Percentiles rank a stretch among this genome's conserved stretches.
Conservation (phyloP, 2,888 invertebrate genomes). For the Zhengitettix transpicula region DNA sequence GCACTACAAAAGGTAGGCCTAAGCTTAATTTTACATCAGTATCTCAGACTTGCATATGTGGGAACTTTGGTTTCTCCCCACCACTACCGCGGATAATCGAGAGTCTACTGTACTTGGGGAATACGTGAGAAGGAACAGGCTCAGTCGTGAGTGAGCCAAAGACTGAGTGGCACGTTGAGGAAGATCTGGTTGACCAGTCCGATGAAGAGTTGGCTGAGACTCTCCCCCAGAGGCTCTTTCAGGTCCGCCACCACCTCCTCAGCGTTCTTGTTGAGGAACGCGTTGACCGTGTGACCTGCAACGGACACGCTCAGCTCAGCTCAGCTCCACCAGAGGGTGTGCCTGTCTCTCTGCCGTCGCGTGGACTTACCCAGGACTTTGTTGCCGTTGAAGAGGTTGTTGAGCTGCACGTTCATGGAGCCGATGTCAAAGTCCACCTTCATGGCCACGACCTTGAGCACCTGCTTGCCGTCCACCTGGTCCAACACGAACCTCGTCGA, state of each 20-base stretch:
- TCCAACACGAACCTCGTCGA: slow-evolving; percentile 31
- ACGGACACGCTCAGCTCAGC: no score
- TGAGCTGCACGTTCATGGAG: slow-evolving; percentile 33
- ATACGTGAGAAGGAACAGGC: no score
- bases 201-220: slow-evolving; percentile 35
- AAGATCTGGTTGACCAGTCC: slow-evolving; percentile 40
- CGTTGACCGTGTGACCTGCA: slow-evolving; percentile 36
- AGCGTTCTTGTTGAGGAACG: slow-evolving; percentile 39
- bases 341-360: background rate
- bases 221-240: slow-evolving; percentile 34
- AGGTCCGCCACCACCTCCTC: slow-evolving; percentile 39
- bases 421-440: slow-evolving; percentile 36
- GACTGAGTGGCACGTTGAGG: slow-evolving; percentile 35
- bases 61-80: no score
- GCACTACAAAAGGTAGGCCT: no score
- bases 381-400: slow-evolving; percentile 45
- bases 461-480: slow-evolving; percentile 26
- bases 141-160: slow-evolving; percentile 27
- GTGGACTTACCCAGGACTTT: slow-evolving; percentile 32
- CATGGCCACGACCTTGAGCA: slow-evolving; percentile 34
- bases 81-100: no score
- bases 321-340: background rate
- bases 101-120: no score
- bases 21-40: no score
- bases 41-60: no score